Evolutionary conservation across 2,888 invertebrate genomes (phyloP).

Genomic region (Trichogramma dendrolimi): DNA sequence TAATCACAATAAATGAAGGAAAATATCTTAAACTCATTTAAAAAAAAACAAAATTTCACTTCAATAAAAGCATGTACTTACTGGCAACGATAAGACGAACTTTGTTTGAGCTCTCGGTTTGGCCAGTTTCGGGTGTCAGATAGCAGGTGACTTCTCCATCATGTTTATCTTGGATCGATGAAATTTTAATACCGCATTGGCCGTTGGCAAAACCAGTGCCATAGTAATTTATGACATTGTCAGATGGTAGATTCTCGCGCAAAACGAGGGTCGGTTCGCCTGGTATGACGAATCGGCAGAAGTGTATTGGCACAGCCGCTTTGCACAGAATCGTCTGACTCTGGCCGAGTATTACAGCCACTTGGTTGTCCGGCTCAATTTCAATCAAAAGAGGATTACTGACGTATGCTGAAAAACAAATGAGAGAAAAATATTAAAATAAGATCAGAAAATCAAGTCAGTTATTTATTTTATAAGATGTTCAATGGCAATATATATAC

Average conservation of each 20-base stretch:
- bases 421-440: too few relatives aligned
- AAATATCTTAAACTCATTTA: too few relatives aligned
- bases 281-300: conserved; percentile 57
- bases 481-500: too few relatives aligned
- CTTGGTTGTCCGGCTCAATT: conserved; percentile 52
- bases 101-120: conserved; percentile 58
- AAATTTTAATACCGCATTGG: conserved; percentile 69
- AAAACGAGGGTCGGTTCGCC: conserved; percentile 33
- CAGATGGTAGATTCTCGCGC: conserved; percentile 31
- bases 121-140: conserved; percentile 59
- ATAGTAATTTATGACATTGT: conserved; percentile 49
- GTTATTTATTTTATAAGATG: too few relatives aligned
- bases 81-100: conserved; percentile 69
- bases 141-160: conserved; percentile 70
- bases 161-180: conserved; percentile 61
- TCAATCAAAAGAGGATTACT: conserved; percentile 31
- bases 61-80: conserved; percentile 53
- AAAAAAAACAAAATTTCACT: background rate
- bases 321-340: conserved; percentile 60
- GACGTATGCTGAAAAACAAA: too few relatives aligned
- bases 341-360: conserved; percentile 58
- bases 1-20: too few relatives aligned
- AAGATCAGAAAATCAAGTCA: too few relatives aligned
- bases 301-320: conserved; percentile 56
- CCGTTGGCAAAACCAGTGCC: conserved; percentile 59